A percentile compares a stretch with the other conserved stretches of the same genome.
Conservation (phyloP, 1,140 invertebrate species). For the Neocloeon triangulifer region DNA sequence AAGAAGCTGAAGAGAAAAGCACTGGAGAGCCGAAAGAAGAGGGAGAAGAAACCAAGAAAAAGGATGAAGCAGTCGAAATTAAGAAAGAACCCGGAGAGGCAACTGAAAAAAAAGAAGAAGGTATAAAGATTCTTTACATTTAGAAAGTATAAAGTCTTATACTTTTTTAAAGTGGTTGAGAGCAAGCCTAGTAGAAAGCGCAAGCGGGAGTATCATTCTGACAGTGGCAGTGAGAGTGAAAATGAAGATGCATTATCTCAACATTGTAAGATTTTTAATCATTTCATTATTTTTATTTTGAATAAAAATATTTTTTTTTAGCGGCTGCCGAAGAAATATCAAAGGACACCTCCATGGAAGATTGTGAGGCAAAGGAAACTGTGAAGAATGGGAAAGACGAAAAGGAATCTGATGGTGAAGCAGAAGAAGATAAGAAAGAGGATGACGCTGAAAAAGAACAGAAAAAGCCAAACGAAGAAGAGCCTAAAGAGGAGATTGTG, state of each 20-base stretch:
- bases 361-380: constrained; percentile 7
- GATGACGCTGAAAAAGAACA: constrained; percentile 17
- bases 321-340: too few species aligned
- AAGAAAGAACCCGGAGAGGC: constrained; percentile 9
- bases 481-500: constrained; percentile 14
- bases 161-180: too few species aligned
- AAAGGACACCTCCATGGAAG: too few species aligned
- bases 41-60: constrained; percentile 6
- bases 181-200: too few species aligned
- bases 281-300: too few species aligned
- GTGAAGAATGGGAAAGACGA: constrained; percentile 11
- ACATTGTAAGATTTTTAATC: too few species aligned
- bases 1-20: constrained; percentile 14
- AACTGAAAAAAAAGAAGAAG: constrained; percentile 11
- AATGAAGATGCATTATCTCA: too few species aligned
- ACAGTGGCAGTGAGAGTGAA: constrained; percentile 13
- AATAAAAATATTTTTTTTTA: too few species aligned
- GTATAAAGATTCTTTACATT: too few species aligned
- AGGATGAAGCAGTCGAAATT: constrained; percentile 11
- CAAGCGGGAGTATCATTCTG: constrained; percentile 21
- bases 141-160: too few species aligned
- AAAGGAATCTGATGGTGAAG: constrained; percentile 12
- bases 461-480: constrained; percentile 5
- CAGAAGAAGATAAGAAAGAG: constrained; percentile 7
- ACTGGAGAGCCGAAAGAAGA: constrained; percentile 12